A percentile compares a stretch with the other conserved stretches of the same genome.
These are phyloP conservation scores for Semnornis frantzii DNA, from an alignment of 2,113 vertebrate genomes.

Conservation along the genomic window DNA sequence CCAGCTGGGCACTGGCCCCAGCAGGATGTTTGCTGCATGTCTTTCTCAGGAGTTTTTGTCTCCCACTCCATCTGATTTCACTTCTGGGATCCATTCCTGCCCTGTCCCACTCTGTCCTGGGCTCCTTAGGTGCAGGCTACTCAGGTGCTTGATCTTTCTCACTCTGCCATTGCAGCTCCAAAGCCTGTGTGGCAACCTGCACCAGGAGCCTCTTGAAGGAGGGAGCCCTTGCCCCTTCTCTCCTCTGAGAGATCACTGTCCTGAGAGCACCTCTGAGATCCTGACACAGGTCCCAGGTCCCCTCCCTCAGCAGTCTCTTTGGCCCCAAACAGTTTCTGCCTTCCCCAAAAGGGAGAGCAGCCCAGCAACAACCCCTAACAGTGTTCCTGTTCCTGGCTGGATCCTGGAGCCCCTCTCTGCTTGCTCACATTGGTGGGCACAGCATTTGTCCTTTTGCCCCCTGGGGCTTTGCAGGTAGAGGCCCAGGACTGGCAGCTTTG, in stretches of 20 bases:
- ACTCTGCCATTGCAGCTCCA: background rate
- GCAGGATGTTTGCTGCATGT: background rate
- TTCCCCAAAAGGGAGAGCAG: background rate
- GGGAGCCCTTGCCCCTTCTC: background rate
- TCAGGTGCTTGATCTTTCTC: background rate
- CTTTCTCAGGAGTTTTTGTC: background rate
- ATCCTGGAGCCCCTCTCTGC: background rate
- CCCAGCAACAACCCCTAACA: background rate
- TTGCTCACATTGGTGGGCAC: background rate
- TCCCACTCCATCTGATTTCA: background rate
- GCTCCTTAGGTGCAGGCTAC: background rate
- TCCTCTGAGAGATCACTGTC: background rate
- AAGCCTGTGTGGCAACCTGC: background rate
- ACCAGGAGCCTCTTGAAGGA: background rate
- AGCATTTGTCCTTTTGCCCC: background rate
- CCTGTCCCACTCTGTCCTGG: background rate
- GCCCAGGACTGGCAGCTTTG: background rate
- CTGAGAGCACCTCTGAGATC: background rate
- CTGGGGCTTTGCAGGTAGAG: background rate
- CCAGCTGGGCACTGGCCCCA: background rate
- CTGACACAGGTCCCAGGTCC: background rate
- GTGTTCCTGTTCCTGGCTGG: background rate
- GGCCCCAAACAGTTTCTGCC: background rate
- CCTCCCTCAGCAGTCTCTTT: background rate
- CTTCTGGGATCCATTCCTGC: background rate